Evolutionary conservation across 2,797 vertebrate genomes (phyloP).

Genomic region (Ataeniobius toweri): DNA sequence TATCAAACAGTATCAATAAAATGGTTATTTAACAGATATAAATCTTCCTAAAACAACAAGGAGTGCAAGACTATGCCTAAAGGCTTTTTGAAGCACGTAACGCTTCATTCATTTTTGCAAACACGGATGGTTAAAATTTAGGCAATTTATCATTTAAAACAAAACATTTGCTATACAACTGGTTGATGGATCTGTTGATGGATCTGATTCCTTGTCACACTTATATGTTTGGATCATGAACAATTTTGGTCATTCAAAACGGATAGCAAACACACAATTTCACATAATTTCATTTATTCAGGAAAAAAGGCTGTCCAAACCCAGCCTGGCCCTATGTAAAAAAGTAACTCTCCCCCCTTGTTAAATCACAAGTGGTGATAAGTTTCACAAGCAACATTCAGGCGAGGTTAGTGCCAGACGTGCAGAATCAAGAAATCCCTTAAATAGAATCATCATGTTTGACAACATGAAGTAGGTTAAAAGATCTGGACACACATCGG

Average conservation of each 20-base stretch:
- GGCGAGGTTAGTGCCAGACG: background rate
- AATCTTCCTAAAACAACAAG: slow-evolving; percentile 26
- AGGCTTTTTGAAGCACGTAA: slow-evolving; percentile 18
- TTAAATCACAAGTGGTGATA: background rate
- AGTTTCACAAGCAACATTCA: background rate
- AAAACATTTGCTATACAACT: slow-evolving; percentile 33
- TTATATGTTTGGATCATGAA: background rate
- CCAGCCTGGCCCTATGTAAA: no score
- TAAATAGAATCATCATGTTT: background rate
- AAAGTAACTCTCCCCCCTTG: background rate
- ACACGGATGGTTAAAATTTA: slow-evolving; percentile 23
- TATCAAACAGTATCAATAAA: slow-evolving; percentile 43
- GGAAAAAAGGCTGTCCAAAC: no score
- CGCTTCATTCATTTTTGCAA: slow-evolving; percentile 31
- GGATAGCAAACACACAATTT: no score
- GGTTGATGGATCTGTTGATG: slow-evolving; percentile 25
- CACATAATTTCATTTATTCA: no score
- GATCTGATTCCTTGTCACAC: background rate
- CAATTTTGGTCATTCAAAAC: no score
- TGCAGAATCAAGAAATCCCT: background rate
- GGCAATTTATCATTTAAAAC: slow-evolving; percentile 32
- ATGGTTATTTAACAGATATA: slow-evolving; percentile 37
- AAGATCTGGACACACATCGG: no score
- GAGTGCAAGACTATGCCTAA: background rate
- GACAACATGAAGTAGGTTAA: background rate